Conservation (phyloP, 2,888 invertebrate genomes). For the Bombylius major region DNA sequence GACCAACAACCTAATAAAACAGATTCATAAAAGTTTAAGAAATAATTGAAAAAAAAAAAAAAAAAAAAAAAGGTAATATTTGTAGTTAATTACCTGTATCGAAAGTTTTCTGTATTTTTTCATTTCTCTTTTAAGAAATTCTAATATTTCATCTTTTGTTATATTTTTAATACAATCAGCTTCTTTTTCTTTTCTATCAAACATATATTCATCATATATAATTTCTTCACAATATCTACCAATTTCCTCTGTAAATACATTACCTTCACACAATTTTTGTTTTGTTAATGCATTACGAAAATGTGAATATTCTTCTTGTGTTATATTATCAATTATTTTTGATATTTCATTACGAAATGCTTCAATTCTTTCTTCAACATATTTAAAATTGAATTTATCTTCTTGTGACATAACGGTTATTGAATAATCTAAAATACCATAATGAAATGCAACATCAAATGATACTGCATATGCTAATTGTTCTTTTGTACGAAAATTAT, state of each 20-base stretch:
- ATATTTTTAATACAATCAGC: conserved; percentile 3
- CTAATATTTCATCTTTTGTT: conserved; percentile 9
- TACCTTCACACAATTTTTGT: conserved; percentile 55
- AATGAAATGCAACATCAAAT: conserved; percentile 51
- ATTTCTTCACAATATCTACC: conserved; percentile 65
- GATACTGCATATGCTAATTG: conserved; percentile 73
- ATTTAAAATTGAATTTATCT: conserved; percentile 49
- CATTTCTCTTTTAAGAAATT: conserved; percentile 5
- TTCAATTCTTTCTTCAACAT: conserved; percentile 54
- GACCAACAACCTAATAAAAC: too few relatives aligned
- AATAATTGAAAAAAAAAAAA: too few relatives aligned
- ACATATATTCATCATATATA: conserved; percentile 49
- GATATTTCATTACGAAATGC: conserved; percentile 47
- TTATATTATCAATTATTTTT: conserved; percentile 41
- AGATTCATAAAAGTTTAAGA: too few relatives aligned
- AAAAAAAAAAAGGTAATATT: background rate
- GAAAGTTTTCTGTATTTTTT: conserved; percentile 11
- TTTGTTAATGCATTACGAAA: conserved; percentile 52
- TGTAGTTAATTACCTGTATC: conserved; percentile 10
- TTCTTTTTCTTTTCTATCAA: conserved; percentile 41
- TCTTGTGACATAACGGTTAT: conserved; percentile 61
- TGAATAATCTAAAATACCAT: conserved; percentile 59
- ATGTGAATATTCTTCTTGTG: conserved; percentile 43
- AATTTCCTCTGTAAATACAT: conserved; percentile 59
- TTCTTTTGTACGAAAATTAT: conserved; percentile 64